Percentiles rank a stretch among this genome's conserved stretches.
These are phyloP conservation scores for Metalampra italica DNA, from an alignment of 2,888 invertebrate genomes.

Conservation along the genomic window DNA sequence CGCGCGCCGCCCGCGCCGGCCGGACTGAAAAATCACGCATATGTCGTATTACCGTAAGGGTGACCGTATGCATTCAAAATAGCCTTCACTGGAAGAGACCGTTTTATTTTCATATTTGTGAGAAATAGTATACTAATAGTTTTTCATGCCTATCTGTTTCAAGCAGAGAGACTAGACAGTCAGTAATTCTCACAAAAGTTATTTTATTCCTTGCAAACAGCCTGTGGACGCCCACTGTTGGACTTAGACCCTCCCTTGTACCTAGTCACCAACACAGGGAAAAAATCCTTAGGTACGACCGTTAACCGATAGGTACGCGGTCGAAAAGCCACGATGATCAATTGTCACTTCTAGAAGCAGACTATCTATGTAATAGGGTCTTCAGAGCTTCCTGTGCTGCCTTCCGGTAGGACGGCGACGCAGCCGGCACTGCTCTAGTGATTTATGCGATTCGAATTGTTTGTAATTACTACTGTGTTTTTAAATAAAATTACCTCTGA, in stretches of 20 bases:
- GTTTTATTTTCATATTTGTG: neutral
- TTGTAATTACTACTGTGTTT: constrained; percentile 52
- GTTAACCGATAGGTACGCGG: too few relatives aligned
- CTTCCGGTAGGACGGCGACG: constrained; percentile 60
- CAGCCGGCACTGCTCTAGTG: constrained; percentile 48
- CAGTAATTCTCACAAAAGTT: too few relatives aligned
- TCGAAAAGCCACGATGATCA: neutral
- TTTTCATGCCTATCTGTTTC: neutral
- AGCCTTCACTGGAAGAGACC: constrained; percentile 14
- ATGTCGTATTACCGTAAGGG: constrained; percentile 52
- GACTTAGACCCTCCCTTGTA: too few relatives aligned
- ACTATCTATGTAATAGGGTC: constrained; percentile 24
- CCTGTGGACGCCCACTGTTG: too few relatives aligned
- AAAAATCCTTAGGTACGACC: too few relatives aligned
- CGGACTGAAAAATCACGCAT: constrained; percentile 74
- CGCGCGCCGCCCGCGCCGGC: constrained; percentile 40
- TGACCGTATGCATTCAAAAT: constrained; percentile 15
- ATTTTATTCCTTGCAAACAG: too few relatives aligned
- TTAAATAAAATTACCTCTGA: constrained; percentile 22
- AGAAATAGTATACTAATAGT: neutral
- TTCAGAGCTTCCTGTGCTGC: constrained; percentile 60
- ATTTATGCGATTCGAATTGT: constrained; percentile 70
- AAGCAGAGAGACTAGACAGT: too few relatives aligned
- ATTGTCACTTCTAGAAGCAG: neutral
- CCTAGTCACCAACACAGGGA: too few relatives aligned